Base-by-base conservation (phyloP, 35 echinoderm and acorn worm species). In the Apostichopus parvimensis region DNA sequence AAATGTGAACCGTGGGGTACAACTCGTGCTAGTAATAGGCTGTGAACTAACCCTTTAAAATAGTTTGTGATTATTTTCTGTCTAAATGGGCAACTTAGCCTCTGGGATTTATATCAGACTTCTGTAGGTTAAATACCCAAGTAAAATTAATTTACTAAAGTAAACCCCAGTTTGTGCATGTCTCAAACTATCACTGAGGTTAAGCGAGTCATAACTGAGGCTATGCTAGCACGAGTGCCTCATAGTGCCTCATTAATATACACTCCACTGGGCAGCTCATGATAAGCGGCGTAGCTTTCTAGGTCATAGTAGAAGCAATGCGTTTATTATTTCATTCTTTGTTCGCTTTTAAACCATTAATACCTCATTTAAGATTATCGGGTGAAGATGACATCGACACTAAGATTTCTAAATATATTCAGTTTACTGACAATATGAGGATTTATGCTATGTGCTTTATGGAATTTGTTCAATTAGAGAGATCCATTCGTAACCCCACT, bases 251-350 rank as follows among this genome's bases (percentile, higher is more conserved):
- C 64, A 68, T 13, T 34, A 34, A 34, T 34, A 10, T 82, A 82
- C 79, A 82, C 79, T 82, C 79, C 79, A 82, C 79, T 82, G 79
- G 79, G 79, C 79, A 82, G 79, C 79, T 82, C 55, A 17, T 34
- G 24, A 82, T 52, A 54, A 13, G 79, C 18, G 18, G 79, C 79
- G 54, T 82, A 82, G 79, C 79, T 82, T 82, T 52, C 45, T 82
- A 55, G 45, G 54, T 45, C 52, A 82, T 17, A 55, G 25, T 82
- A 45, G 55, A 54, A 55, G 34, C 15, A 82, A 53, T 55, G 18
- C 18, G 25, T 54, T 54, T 45, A 45, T 82, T 17, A 82, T 82
- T 45, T 82, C 54, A 54, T 54, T 55, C 45, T 82, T 82, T 82
- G 26, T 82, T 82, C 34, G 34, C 45, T 82, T 82, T 82, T 82